These are phyloP conservation scores for Cassiopea andromeda DNA, from an alignment of 30 jellyfish, hydroid and myxozoan species.

Conservation along the genomic window DNA sequence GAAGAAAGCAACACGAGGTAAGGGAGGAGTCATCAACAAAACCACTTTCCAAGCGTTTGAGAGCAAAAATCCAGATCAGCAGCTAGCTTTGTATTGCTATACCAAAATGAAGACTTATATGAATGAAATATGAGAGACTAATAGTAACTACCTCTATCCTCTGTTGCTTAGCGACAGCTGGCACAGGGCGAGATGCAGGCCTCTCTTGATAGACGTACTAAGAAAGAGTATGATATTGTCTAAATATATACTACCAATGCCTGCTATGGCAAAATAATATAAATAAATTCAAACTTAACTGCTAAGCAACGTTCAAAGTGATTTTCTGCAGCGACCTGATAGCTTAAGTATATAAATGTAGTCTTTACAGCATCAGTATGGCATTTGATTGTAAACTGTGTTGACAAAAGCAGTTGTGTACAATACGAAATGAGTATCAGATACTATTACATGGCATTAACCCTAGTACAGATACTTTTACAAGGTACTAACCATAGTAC, in stretches of 20 bases:
- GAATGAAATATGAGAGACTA: not conserved
- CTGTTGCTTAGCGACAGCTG: constrained; percentile 16
- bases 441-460: no score
- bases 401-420: no score
- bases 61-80: not conserved
- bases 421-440: no score
- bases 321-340: no score
- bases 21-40: no score
- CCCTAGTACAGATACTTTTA: no score
- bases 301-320: not conserved
- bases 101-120: not conserved
- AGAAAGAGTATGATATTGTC: not conserved
- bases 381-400: no score
- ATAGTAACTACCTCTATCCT: not conserved
- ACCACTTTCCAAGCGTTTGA: no score
- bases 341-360: no score
- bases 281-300: not conserved
- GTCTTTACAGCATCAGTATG: no score
- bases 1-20: no score
- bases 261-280: not conserved
- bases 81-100: not conserved
- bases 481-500: no score
- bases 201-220: not conserved
- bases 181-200: constrained; percentile 5
- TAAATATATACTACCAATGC: not conserved